Evolutionary conservation across 1,140 invertebrate genomes (phyloP).

Genomic region (Bombus confusus): DNA sequence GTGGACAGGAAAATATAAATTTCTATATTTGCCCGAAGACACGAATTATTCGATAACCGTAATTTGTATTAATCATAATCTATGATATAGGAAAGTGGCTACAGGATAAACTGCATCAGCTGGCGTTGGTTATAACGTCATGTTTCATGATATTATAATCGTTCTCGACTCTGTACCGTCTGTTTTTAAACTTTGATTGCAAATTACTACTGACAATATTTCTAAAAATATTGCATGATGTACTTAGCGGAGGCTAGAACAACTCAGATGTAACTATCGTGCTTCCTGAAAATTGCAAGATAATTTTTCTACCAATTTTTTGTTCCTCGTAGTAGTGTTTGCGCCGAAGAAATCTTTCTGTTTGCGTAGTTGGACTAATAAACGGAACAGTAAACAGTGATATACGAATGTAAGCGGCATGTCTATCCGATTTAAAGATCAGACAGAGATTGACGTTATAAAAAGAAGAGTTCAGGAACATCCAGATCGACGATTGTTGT

Average conservation of each 20-base stretch:
- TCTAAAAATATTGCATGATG: neutral
- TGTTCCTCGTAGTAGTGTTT: too few relatives aligned
- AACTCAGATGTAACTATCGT: neutral
- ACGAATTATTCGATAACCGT: neutral
- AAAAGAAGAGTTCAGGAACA: too few relatives aligned
- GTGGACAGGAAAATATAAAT: neutral
- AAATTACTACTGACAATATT: too few relatives aligned
- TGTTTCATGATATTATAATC: neutral
- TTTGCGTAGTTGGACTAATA: too few relatives aligned
- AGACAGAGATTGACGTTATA: neutral
- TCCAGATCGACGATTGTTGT: too few relatives aligned
- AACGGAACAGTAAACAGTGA: neutral
- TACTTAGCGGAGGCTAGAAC: neutral
- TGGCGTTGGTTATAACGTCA: neutral
- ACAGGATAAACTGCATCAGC: neutral
- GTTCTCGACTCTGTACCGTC: too few relatives aligned
- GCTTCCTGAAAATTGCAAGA: neutral
- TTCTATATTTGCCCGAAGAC: neutral
- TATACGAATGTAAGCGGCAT: neutral
- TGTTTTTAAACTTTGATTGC: too few relatives aligned
- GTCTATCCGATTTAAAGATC: neutral
- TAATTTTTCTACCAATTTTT: neutral
- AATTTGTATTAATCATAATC: neutral
- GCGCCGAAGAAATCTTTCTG: too few relatives aligned
- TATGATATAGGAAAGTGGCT: neutral